phyloP scores from a whole-genome alignment of 2,888 invertebrate genomes.

The Omphaloscelis lunosa region DNA sequence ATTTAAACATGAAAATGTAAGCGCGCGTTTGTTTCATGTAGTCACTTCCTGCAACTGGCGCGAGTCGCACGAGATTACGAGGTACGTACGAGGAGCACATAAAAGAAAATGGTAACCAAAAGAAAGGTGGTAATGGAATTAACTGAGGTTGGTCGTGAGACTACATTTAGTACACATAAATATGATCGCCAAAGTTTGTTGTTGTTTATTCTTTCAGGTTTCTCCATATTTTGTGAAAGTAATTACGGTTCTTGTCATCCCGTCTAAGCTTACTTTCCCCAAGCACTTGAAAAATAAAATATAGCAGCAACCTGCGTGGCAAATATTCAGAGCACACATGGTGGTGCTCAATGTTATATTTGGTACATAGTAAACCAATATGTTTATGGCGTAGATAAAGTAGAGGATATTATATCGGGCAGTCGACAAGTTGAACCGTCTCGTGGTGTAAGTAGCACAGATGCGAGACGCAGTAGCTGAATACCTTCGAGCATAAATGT shows the following conservation, averaged over 20 bases:
- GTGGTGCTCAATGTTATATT: slow-evolving; percentile 46
- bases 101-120: slow-evolving; percentile 65
- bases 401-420: slow-evolving; percentile 54
- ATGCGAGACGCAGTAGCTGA: slow-evolving; percentile 27
- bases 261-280: slow-evolving; percentile 1
- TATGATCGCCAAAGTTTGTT: slow-evolving; percentile 43
- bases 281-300: slow-evolving; percentile 39
- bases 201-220: slow-evolving; percentile 35
- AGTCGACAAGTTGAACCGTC: slow-evolving; percentile 59
- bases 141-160: slow-evolving; percentile 48
- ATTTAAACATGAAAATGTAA: slow-evolving; percentile 59
- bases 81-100: slow-evolving; percentile 46
- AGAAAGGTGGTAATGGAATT: slow-evolving; percentile 62
- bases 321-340: slow-evolving; percentile 52
- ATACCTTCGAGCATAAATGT: slow-evolving; percentile 45
- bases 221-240: slow-evolving; percentile 19
- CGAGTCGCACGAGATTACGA: slow-evolving; percentile 54
- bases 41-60: slow-evolving; percentile 58
- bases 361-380: slow-evolving; percentile 57
- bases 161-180: slow-evolving; percentile 48
- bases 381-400: slow-evolving; percentile 63
- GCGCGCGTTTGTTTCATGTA: slow-evolving; percentile 57
- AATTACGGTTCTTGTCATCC: slow-evolving; percentile 30
- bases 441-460: slow-evolving; percentile 45
- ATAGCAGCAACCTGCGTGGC: slow-evolving; percentile 6